These are phyloP conservation scores for Ptilodon capucinus DNA, from an alignment of 2,888 invertebrate species.

Conservation along the genomic window DNA sequence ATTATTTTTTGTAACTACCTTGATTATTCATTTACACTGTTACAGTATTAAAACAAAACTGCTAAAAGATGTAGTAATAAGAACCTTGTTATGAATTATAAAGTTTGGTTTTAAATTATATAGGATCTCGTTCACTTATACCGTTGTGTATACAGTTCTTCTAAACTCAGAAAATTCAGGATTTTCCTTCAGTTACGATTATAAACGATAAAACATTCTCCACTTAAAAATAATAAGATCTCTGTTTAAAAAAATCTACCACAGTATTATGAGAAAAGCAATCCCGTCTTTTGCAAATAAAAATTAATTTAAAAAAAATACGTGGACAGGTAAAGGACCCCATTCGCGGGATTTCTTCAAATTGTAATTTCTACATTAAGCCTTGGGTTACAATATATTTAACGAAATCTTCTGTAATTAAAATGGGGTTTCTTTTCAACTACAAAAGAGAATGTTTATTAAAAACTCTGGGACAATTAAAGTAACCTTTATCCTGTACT, in stretches of 20 bases:
- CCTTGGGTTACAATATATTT: slow-evolving; percentile 16
- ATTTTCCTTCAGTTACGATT: neutral
- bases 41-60: too few species aligned
- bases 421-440: slow-evolving; percentile 10
- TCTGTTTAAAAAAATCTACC: neutral
- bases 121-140: too few species aligned
- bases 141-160: neutral
- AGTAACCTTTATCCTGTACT: neutral
- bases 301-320: neutral
- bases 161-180: neutral
- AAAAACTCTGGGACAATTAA: slow-evolving; percentile 25
- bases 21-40: too few species aligned
- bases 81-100: too few species aligned
- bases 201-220: neutral
- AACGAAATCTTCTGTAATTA: slow-evolving; percentile 29
- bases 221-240: neutral
- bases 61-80: too few species aligned
- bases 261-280: neutral
- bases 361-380: slow-evolving; percentile 32
- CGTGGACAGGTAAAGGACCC: neutral
- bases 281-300: neutral
- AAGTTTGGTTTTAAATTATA: too few species aligned
- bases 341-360: slow-evolving; percentile 14
- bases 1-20: too few species aligned
- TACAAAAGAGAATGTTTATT: slow-evolving; percentile 20